These are phyloP conservation scores for Hydroisotoma schaefferi DNA, from an alignment of 2,888 invertebrate species.

Conservation along the genomic window DNA sequence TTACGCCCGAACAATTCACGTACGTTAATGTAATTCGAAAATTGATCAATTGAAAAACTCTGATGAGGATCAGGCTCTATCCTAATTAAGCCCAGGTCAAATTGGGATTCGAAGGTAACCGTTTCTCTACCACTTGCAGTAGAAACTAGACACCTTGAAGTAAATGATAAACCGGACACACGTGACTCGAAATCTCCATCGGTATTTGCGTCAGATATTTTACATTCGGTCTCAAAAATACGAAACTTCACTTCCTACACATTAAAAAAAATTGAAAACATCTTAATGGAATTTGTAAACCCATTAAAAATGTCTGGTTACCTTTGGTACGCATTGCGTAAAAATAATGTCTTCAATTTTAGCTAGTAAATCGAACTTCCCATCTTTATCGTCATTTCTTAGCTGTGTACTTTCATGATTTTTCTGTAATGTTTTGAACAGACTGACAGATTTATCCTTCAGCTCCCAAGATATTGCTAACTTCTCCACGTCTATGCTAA, in stretches of 20 bases:
- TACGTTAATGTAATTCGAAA: conserved; percentile 49
- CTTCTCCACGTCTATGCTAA: conserved; percentile 46
- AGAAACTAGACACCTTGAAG: conserved; percentile 44
- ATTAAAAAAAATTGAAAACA: not conserved
- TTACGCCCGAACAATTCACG: not conserved
- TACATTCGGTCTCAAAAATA: conserved; percentile 48
- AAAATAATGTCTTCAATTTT: conserved; percentile 44
- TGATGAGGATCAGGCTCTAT: conserved; percentile 48
- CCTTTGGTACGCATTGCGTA: conserved; percentile 47
- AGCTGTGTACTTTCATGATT: conserved; percentile 10
- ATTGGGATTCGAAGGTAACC: conserved; percentile 46
- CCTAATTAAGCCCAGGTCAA: conserved; percentile 46
- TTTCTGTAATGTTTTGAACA: conserved; percentile 33
- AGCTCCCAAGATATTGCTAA: conserved; percentile 43
- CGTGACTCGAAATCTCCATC: conserved; percentile 45
- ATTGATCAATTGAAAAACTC: conserved; percentile 46
- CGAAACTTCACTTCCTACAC: conserved; percentile 45
- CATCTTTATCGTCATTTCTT: not conserved
- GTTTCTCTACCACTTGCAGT: conserved; percentile 32
- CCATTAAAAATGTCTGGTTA: conserved; percentile 6
- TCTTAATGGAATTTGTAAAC: not conserved
- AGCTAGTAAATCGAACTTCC: conserved; percentile 26
- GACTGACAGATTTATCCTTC: conserved; percentile 41
- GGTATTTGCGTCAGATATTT: conserved; percentile 42
- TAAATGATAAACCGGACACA: conserved; percentile 46